A percentile compares a stretch with the other conserved stretches of the same genome.
Conservation (phyloP, 2,888 invertebrate species). For the Tricholauxania praeusta region DNA sequence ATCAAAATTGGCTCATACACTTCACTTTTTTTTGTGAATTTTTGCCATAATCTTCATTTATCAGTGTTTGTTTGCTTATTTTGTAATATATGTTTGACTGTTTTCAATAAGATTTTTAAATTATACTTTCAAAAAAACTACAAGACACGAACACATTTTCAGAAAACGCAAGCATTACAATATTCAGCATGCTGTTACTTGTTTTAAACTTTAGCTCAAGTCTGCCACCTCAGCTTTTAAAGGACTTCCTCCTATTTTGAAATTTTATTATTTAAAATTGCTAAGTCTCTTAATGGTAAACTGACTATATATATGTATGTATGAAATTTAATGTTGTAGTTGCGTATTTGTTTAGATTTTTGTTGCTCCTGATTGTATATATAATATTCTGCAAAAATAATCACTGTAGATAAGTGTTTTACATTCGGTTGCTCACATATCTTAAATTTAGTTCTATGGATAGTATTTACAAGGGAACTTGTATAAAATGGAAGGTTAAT, state of each 20-base stretch:
- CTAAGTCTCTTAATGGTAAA: no score
- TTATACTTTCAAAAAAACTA: background rate
- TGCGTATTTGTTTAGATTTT: conserved; percentile 49
- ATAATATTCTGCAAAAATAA: conserved; percentile 39
- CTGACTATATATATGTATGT: no score
- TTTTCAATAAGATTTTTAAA: background rate
- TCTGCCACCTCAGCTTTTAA: background rate
- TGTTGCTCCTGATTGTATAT: conserved; percentile 47
- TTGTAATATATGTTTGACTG: background rate
- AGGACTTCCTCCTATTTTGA: background rate
- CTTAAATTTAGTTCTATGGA: background rate
- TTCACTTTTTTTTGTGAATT: no score
- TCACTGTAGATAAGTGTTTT: background rate
- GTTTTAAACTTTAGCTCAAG: conserved; percentile 10
- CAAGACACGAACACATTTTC: background rate
- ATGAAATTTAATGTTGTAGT: conserved; percentile 29
- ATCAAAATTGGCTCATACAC: no score
- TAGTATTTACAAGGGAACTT: no score
- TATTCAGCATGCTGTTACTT: conserved; percentile 10
- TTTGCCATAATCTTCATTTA: no score
- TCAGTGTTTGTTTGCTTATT: background rate
- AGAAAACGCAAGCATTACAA: background rate
- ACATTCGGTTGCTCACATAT: background rate
- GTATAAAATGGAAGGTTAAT: no score
- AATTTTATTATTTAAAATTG: no score